Base-by-base conservation (phyloP, 1,140 invertebrate species). In the Linepithema humile region DNA sequence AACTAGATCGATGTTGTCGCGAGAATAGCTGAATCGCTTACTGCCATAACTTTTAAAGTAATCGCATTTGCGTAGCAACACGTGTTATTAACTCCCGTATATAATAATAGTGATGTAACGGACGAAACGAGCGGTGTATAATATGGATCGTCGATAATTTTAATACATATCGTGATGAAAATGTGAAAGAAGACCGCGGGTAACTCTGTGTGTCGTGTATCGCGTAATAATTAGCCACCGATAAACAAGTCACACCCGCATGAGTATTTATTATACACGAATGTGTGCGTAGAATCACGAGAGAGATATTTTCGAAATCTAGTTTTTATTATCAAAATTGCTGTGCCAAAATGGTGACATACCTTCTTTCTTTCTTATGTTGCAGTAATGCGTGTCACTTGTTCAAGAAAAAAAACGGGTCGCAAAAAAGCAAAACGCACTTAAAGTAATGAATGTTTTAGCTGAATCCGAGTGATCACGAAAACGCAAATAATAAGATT, bases 131-230 rank as follows among this genome's bases (percentile, higher is more conserved):
- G 43, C 26, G 15, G 48, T 29, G 38, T 20, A 77, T 65, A 82
- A 4, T 62, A 35, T 55, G 48, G 5, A 43, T 83, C 55, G 88
- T 85, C 72, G n/a, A 69, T 89, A 89, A 83, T 85, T 83, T 88
- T 83, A 80, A 88, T 89, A 85, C 86, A 89, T 88, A 85, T 89
- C 87, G 73, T 88, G 85, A 85, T 82, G n/a, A 59, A 26, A 88
- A 43, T 32, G 32, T 26, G 43, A 88, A 23, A n/a, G 35, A 20
- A 77, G 53, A 43, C n/a, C n/a, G n/a, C 40, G 23, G 35, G 9
- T 72, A 59, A 69, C 43, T 40, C 70, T 45, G 45, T 55, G 55
- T 77, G 7, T 77, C 32, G 5, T 40, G 23, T 43, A 64, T 62
- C 53, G 57, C 69, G 26, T 69, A 84, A 70, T 62, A 80, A 62